A percentile compares a stretch with the other conserved stretches of the same genome.
phyloP scores from a whole-genome alignment of 2,113 vertebrate species.

The Mustelus asterias region DNA sequence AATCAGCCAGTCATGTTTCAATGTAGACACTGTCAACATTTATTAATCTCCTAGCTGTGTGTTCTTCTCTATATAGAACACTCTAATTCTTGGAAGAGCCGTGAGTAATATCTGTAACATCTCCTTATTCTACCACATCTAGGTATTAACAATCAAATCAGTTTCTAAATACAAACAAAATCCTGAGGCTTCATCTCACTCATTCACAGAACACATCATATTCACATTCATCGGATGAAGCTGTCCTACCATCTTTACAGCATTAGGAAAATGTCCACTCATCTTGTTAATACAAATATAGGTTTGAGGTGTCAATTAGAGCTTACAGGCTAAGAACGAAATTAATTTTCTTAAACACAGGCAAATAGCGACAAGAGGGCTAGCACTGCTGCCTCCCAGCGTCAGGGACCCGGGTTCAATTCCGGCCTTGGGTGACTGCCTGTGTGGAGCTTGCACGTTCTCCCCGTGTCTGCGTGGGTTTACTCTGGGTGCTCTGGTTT shows the following conservation, averaged over 20 bases:
- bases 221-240: constrained; percentile 1
- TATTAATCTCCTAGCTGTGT: constrained; percentile 5
- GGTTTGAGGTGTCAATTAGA: background rate
- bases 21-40: background rate
- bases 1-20: background rate
- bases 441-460: too few relatives aligned
- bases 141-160: background rate
- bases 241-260: background rate
- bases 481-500: too few relatives aligned
- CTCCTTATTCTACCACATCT: constrained; percentile 2
- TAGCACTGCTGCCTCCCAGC: too few relatives aligned
- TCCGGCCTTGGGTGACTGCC: too few relatives aligned
- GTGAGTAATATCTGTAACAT: background rate
- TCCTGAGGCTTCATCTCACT: background rate
- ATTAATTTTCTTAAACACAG: background rate
- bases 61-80: background rate
- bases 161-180: background rate
- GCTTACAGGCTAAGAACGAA: background rate
- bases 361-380: background rate
- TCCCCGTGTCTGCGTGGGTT: too few relatives aligned
- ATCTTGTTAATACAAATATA: background rate
- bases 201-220: background rate
- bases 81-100: background rate
- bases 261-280: background rate
- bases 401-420: too few relatives aligned